Conservation (phyloP, 1,140 invertebrate genomes). For the Brachystomella parvula region DNA sequence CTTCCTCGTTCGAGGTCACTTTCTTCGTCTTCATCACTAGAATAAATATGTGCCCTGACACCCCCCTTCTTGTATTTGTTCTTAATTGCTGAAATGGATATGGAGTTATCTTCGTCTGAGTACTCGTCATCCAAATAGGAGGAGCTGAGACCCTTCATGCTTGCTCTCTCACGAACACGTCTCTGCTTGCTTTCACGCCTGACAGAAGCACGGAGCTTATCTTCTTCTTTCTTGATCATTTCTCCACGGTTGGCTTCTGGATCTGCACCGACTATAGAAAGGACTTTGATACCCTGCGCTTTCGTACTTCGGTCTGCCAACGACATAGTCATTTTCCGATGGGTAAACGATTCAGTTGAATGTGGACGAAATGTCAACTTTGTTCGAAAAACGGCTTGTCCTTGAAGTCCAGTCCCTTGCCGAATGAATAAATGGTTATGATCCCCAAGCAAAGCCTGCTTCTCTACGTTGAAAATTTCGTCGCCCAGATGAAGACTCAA, state of each 20-base stretch:
- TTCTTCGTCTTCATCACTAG: conserved; percentile 64
- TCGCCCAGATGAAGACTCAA: conserved; percentile 94
- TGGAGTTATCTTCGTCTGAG: conserved; percentile 65
- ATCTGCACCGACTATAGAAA: conserved; percentile 87
- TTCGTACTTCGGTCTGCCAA: conserved; percentile 95
- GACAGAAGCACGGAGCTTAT: conserved; percentile 77
- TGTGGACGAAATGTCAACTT: conserved; percentile 95
- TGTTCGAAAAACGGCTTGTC: conserved; percentile 91
- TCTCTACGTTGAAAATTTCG: conserved; percentile 96
- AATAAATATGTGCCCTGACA: conserved; percentile 60
- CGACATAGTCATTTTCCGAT: conserved; percentile 96
- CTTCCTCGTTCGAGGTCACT: conserved; percentile 40
- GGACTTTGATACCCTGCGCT: conserved; percentile 84
- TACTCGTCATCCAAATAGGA: conserved; percentile 69
- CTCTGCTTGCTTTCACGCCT: conserved; percentile 59
- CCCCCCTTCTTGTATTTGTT: conserved; percentile 79
- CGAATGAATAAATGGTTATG: conserved; percentile 92
- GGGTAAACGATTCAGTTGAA: conserved; percentile 96
- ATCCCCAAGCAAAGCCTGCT: conserved; percentile 81
- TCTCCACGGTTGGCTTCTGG: conserved; percentile 83
- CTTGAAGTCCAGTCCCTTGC: conserved; percentile 94
- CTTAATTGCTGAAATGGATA: conserved; percentile 88
- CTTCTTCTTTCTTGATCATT: conserved; percentile 94
- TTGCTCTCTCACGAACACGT: conserved; percentile 52
- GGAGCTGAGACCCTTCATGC: conserved; percentile 50